Conservation (phyloP, 2,113 vertebrate genomes). For the Engystomops pustulosus region DNA sequence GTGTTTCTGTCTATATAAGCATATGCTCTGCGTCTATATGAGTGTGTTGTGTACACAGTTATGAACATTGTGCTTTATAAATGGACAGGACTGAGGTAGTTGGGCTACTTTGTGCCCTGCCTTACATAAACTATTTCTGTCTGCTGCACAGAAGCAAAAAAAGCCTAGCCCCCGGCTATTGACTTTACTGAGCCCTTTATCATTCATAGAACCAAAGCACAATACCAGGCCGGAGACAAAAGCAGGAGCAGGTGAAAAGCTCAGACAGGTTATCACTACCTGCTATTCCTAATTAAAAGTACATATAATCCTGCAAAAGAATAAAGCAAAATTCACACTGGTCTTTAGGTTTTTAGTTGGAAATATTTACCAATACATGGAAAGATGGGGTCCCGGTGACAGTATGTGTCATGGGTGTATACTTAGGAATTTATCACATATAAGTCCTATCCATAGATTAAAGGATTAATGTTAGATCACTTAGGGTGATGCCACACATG, state of each 20-base stretch:
- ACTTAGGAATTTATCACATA: too few relatives aligned
- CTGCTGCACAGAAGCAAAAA: constrained; percentile 7
- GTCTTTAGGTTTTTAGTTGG: background rate
- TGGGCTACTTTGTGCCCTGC: background rate
- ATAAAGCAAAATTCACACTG: background rate
- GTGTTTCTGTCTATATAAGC: too few relatives aligned
- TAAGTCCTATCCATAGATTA: too few relatives aligned
- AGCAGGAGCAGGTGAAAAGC: background rate
- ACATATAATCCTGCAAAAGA: background rate
- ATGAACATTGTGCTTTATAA: background rate
- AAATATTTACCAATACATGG: background rate
- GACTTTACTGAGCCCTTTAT: background rate
- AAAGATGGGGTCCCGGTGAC: too few relatives aligned
- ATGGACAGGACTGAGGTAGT: background rate
- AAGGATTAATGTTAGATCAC: too few relatives aligned
- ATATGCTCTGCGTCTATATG: background rate
- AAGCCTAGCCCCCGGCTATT: background rate
- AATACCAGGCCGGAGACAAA: constrained; percentile 1
- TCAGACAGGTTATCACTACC: background rate
- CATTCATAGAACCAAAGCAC: background rate
- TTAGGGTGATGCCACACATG: too few relatives aligned
- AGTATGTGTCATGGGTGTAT: too few relatives aligned
- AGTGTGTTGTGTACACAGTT: background rate
- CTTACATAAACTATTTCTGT: background rate
- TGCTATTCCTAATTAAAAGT: too few relatives aligned